These are phyloP conservation scores for Rhea americana DNA, from an alignment of 2,113 vertebrate genomes.

Conservation along the genomic window DNA sequence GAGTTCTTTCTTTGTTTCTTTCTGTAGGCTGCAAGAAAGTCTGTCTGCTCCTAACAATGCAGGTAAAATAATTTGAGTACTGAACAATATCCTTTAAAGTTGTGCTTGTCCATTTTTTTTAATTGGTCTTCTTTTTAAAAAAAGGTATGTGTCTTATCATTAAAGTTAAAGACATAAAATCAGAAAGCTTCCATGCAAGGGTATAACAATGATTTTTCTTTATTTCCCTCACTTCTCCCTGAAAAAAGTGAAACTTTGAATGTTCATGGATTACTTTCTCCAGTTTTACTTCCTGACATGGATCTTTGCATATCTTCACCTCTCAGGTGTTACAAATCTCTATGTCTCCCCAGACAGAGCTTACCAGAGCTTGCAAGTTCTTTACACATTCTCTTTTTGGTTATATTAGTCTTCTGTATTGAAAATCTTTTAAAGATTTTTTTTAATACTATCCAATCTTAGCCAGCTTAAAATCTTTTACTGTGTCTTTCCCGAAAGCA, in stretches of 20 bases:
- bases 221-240: background rate
- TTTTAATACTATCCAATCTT: background rate
- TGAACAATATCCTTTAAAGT: background rate
- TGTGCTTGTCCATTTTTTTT: background rate
- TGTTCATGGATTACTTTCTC: background rate
- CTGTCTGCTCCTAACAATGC: conserved; percentile 1
- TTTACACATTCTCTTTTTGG: fast-evolving
- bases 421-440: background rate
- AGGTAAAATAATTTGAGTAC: background rate
- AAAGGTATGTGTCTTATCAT: too few species aligned
- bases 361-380: background rate
- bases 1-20: conserved; percentile 22
- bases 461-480: background rate
- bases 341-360: fast-evolving
- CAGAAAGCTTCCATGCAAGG: background rate
- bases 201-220: background rate
- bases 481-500: background rate
- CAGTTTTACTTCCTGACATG: background rate
- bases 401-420: background rate
- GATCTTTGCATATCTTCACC: conserved; percentile 51
- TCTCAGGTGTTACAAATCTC: conserved; percentile 26
- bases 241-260: background rate
- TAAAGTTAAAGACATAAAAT: background rate
- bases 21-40: conserved; percentile 11
- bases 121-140: too few species aligned